Evolutionary conservation across 2,888 invertebrate genomes (phyloP).

Genomic region (Coenonympha glycerion): DNA sequence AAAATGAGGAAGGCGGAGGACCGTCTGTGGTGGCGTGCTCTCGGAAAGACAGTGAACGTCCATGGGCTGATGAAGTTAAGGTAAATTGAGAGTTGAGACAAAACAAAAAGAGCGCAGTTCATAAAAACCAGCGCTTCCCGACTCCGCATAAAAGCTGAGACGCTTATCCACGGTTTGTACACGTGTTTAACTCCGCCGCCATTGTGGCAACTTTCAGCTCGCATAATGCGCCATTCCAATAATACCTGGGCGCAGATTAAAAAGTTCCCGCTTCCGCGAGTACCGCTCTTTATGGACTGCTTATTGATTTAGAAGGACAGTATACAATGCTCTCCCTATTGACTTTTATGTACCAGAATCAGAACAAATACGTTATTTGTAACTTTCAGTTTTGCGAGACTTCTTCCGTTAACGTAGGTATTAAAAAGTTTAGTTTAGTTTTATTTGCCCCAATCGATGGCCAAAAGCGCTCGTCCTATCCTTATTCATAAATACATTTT

Average conservation of each 20-base stretch:
- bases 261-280: constrained; percentile 32
- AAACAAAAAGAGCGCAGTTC: background rate
- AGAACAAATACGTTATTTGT: background rate
- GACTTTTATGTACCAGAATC: background rate
- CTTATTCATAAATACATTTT: no score
- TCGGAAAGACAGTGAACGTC: no score
- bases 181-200: constrained; percentile 46
- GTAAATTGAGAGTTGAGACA: background rate
- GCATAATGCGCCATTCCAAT: constrained; percentile 44
- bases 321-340: no score
- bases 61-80: no score
- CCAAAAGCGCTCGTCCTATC: no score
- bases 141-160: constrained; percentile 34
- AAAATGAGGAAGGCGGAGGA: no score
- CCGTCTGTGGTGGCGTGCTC: no score
- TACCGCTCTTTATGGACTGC: constrained; percentile 28
- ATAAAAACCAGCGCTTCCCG: constrained; percentile 11
- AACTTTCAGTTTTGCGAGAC: background rate
- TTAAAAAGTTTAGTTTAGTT: no score
- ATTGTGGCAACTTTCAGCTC: constrained; percentile 44
- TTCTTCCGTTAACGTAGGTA: no score
- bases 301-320: constrained; percentile 26
- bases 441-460: no score
- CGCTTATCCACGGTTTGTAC: constrained; percentile 49
- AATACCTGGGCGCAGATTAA: constrained; percentile 33